These are phyloP conservation scores for Ameiurus melas DNA, from an alignment of 2,113 vertebrate species.

Conservation along the genomic window DNA sequence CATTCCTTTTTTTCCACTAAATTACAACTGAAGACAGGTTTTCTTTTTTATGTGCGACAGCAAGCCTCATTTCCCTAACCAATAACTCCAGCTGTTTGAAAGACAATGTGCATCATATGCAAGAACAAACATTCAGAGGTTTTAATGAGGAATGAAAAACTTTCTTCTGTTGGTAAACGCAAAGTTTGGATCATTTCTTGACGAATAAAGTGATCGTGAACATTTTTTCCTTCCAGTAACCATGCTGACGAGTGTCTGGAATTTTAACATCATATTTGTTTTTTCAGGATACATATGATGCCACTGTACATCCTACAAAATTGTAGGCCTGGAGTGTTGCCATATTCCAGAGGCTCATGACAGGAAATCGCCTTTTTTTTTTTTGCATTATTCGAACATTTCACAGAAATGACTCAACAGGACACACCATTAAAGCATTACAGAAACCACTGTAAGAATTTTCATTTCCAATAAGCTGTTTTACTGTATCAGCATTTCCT, in stretches of 20 bases:
- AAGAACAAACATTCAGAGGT: not conserved
- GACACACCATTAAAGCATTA: not conserved
- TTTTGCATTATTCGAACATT: not conserved
- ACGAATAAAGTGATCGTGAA: not conserved
- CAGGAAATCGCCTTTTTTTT: not conserved
- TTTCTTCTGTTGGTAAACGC: not conserved
- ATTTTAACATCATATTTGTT: not conserved
- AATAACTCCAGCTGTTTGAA: conserved; percentile 29
- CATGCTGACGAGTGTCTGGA: not conserved
- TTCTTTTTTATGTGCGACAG: not conserved
- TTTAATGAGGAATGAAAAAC: conserved; percentile 8
- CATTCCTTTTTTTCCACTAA: not conserved
- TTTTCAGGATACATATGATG: not conserved
- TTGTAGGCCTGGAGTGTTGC: not conserved
- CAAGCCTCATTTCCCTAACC: conserved; percentile 27
- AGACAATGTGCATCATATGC: conserved; percentile 37
- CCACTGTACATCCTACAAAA: not conserved
- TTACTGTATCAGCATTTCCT: not conserved
- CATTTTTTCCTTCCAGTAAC: not conserved
- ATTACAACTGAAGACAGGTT: not conserved
- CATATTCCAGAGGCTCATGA: not conserved
- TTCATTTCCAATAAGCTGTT: not conserved
- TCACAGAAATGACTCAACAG: not conserved
- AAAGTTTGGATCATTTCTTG: not conserved
- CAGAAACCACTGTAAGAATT: not conserved